Base-by-base conservation (phyloP, 2,797 vertebrate species). In the Sphenopsis melanotis region DNA sequence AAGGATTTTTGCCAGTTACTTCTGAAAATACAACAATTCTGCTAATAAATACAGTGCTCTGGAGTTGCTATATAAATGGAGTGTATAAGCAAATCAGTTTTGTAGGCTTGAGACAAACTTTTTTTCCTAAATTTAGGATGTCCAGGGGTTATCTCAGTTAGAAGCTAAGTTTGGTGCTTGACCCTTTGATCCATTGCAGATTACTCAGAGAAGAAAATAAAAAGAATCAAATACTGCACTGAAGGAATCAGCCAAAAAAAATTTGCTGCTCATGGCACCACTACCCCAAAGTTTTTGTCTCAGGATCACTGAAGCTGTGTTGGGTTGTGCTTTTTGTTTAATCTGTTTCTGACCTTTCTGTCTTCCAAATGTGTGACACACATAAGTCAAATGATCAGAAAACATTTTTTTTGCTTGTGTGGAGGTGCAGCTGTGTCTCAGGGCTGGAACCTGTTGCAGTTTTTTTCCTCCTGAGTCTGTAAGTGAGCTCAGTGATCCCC, bases 161-260 rank as follows among this genome's bases (percentile, higher is more conserved):
- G 47, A 91, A 80, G 29, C 15, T 9, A 72, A 63, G 11, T 32
- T 11, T 47, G 17, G 24, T 49, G 26, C 30, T 75, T 71, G 65
- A 53, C 64, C 34, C 5, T 75, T 81, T 56, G 9, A 64, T 84
- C 53, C 26, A 30, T 3, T 92, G 26, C 20, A 81, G 37, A 60
- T 70, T 68, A 30, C 10, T 44, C 1, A 3, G 20, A 49, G 3
- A 22, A 10, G 0, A 2, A 17, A 57, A 42, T 9, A 7, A 24
- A 27, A 71, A 55, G 0, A 20, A 32, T 10, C 15, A 7, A 84
- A 32, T 10, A n/a, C 21, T 65, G 15, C 16, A 24, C 11, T 41
- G 55, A 87, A 84, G 37, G 46, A 83, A 85, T 72, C 10, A 20
- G 10, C 4, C 32, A 59, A 39, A 87, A 80, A 85, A 57, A 15